These are phyloP conservation scores for Glossophaga mutica DNA, from an alignment of 2,797 vertebrate species.

Conservation along the genomic window DNA sequence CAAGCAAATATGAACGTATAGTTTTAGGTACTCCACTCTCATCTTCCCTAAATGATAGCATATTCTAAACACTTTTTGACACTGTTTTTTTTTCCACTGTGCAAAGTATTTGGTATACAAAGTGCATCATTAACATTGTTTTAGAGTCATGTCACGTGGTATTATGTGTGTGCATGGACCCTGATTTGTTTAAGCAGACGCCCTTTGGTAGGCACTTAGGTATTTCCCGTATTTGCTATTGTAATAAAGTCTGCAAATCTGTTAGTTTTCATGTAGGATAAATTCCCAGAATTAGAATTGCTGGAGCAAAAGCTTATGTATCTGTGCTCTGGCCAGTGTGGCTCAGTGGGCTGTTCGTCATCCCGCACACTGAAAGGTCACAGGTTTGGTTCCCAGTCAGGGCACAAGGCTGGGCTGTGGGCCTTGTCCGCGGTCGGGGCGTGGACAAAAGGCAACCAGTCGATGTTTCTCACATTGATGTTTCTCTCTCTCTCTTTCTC, in stretches of 20 bases:
- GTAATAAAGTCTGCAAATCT: conserved; percentile 22
- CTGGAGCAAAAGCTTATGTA: neutral
- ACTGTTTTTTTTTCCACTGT: neutral
- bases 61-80: neutral
- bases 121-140: neutral
- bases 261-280: conserved; percentile 24
- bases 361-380: too few species aligned
- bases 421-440: too few species aligned
- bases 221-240: conserved; percentile 45
- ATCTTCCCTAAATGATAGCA: conserved; percentile 7
- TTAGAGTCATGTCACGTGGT: neutral
- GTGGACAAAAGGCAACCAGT: neutral
- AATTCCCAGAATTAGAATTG: neutral
- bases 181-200: conserved; percentile 43
- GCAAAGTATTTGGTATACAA: conserved; percentile 35
- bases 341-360: neutral
- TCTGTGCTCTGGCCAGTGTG: neutral
- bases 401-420: neutral
- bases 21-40: neutral
- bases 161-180: neutral
- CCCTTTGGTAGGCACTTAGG: conserved; percentile 43
- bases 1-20: neutral
- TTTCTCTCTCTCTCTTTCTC: neutral
- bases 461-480: too few species aligned
- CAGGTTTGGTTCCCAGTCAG: too few species aligned